Conservation (phyloP, 2,113 vertebrate genomes). For the Microcebus jonahi region DNA sequence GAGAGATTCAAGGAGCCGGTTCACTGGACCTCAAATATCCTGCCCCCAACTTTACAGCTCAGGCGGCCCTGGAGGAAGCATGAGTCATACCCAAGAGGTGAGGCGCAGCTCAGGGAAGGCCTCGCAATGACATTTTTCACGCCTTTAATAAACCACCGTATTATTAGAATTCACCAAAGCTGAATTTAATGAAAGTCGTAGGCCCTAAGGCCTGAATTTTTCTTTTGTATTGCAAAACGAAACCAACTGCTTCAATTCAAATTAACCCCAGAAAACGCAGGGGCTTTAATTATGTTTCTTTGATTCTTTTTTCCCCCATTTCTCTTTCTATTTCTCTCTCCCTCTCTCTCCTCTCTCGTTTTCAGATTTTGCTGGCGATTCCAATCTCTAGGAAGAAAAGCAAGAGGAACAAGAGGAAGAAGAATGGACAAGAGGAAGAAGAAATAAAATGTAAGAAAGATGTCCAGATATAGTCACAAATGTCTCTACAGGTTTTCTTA, state of each 20-base stretch:
- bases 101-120: constrained; percentile 59
- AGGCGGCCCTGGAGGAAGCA: constrained; percentile 57
- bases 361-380: constrained; percentile 47
- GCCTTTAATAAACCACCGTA: constrained; percentile 77
- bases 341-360: neutral
- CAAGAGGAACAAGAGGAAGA: neutral
- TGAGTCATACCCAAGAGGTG: constrained; percentile 69
- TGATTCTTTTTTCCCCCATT: neutral
- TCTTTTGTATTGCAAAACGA: constrained; percentile 56
- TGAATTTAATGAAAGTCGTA: constrained; percentile 72
- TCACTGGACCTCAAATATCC: constrained; percentile 68
- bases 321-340: constrained; percentile 14
- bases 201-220: constrained; percentile 60
- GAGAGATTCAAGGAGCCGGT: constrained; percentile 44
- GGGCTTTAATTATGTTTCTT: constrained; percentile 61
- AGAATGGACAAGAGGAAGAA: neutral
- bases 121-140: constrained; percentile 76
- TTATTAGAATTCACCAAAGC: constrained; percentile 73
- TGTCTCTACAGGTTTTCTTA: neutral
- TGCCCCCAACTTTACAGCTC: constrained; percentile 75
- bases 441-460: neutral
- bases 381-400: neutral
- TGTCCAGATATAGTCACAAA: neutral
- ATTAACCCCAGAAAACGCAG: constrained; percentile 32
- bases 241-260: constrained; percentile 34